Evolutionary conservation across 2,113 vertebrate species (phyloP).

Genomic region (Forbesichthys agassizii): DNA sequence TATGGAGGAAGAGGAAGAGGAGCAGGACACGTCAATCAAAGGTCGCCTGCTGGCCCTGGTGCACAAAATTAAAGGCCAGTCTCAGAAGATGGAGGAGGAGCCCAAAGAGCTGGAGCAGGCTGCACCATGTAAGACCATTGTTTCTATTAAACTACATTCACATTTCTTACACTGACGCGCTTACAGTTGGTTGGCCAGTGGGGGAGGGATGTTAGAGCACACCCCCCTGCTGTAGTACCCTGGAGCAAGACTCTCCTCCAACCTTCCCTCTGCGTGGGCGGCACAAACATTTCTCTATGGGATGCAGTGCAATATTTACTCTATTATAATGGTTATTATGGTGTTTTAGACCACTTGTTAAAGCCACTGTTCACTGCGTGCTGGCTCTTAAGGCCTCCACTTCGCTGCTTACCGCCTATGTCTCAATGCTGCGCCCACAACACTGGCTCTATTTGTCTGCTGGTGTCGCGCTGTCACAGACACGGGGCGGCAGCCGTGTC

Average conservation of each 20-base stretch:
- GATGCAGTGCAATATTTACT: not conserved
- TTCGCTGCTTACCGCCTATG: too few species aligned
- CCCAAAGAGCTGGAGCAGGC: slow-evolving; percentile 80
- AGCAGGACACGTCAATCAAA: slow-evolving; percentile 85
- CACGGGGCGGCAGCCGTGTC: slow-evolving; percentile 51
- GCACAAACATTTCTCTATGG: not conserved
- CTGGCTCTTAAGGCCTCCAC: too few species aligned
- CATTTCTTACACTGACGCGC: not conserved
- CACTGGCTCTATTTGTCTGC: slow-evolving; percentile 32
- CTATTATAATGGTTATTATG: too few species aligned
- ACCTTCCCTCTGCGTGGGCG: not conserved
- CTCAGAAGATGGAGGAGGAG: slow-evolving; percentile 80
- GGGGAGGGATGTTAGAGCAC: not conserved
- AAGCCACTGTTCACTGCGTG: too few species aligned
- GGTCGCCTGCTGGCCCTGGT: slow-evolving; percentile 87
- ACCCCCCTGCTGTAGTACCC: not conserved
- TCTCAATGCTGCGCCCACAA: slow-evolving; percentile 5
- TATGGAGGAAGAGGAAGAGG: slow-evolving; percentile 87
- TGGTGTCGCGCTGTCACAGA: slow-evolving; percentile 29
- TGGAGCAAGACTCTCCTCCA: not conserved
- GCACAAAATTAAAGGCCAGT: slow-evolving; percentile 89
- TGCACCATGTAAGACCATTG: slow-evolving; percentile 83
- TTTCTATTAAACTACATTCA: not conserved
- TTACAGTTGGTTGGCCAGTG: not conserved
- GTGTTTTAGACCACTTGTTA: too few species aligned